A percentile compares a stretch with the other conserved stretches of the same genome.
phyloP scores from a whole-genome alignment of 2,797 vertebrate species.

The Sebastes hubbsi region DNA sequence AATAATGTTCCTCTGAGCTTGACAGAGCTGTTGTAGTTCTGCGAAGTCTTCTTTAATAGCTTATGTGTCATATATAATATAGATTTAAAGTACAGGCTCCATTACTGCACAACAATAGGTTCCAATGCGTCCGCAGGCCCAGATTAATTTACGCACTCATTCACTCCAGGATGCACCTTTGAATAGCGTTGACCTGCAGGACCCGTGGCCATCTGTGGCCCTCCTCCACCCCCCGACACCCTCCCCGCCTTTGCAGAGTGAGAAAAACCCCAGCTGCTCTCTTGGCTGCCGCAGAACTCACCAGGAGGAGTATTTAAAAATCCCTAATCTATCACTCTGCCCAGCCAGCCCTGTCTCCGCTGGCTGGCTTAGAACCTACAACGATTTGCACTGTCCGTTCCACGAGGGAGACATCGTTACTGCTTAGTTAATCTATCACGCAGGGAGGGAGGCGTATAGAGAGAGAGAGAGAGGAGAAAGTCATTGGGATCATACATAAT shows the following conservation, averaged over 20 bases:
- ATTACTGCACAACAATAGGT: constrained; percentile 42
- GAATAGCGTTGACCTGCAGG: constrained; percentile 70
- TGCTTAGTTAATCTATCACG: constrained; percentile 55
- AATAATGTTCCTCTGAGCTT: constrained; percentile 39
- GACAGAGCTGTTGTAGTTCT: constrained; percentile 19
- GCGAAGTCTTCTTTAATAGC: constrained; percentile 40
- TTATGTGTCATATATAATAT: constrained; percentile 46
- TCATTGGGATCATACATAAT: constrained; percentile 56
- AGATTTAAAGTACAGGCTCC: constrained; percentile 51
- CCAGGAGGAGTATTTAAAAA: constrained; percentile 78
- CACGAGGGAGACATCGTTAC: constrained; percentile 58
- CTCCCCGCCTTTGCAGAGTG: constrained; percentile 28
- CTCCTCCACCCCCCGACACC: constrained; percentile 18
- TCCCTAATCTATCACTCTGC: constrained; percentile 76
- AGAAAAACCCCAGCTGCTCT: constrained; percentile 75
- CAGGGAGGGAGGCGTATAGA: background rate
- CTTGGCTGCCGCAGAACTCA: constrained; percentile 62
- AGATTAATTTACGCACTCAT: constrained; percentile 55
- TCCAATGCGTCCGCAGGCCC: constrained; percentile 29
- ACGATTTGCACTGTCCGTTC: constrained; percentile 57
- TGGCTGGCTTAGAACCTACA: constrained; percentile 58
- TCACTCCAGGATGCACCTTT: constrained; percentile 62
- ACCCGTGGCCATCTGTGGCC: constrained; percentile 70
- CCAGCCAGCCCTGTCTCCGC: constrained; percentile 60
- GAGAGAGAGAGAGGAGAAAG: background rate